Evolutionary conservation across 2,113 vertebrate species (phyloP), one percentile per base, ranked within the genome.

Genomic region (Myrmophylax atrothorax): DNA sequence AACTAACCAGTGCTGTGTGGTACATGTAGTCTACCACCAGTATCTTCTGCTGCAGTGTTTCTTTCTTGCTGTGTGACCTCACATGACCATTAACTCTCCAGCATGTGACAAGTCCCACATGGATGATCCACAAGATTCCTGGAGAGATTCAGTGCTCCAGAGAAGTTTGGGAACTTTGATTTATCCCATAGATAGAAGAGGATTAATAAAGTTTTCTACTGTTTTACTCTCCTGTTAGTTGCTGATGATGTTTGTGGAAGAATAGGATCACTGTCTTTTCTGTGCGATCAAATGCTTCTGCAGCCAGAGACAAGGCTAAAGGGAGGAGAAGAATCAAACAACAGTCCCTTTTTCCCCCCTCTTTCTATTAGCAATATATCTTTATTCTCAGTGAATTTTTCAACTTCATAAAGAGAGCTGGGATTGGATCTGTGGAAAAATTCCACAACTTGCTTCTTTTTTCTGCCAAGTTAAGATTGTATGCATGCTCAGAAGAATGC

Each of bases 221-320:
- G 56, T 70, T 88, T 86, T 66, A 33, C 29, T 81, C 50, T 77
- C 50, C 38, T 91, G 38, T 69, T 84, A 40, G 53, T 74, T 91
- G 80, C 84, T 94, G 89, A 74, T 0, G 4, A 87, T 77, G 37
- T 55, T 93, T 70, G 55, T 46, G 68, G 56, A 93, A 96, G 93
- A 96, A 96, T 87, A 89, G 64, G 56, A 50, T 42, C 91, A 78
- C 68, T 96, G 94, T 95, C 31, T 94, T 90, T 84, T 81, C 60
- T 50, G 59, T 50, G 18, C 0, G 4, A 84, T 92, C 94, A 94
- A 94, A 89, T 46, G 64, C 22, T 92, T 77, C 80, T 86, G 50
- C 62, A 79, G 59, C n/a, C 69, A 35, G 42, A n/a, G 38, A 87
- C 17, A 35, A 69, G 46, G 52, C 46, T 84, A 29, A 91, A 68